Evolutionary conservation across 2,113 vertebrate genomes (phyloP), one percentile per base, ranked within the genome.

Genomic region (Bubo scandiacus): DNA sequence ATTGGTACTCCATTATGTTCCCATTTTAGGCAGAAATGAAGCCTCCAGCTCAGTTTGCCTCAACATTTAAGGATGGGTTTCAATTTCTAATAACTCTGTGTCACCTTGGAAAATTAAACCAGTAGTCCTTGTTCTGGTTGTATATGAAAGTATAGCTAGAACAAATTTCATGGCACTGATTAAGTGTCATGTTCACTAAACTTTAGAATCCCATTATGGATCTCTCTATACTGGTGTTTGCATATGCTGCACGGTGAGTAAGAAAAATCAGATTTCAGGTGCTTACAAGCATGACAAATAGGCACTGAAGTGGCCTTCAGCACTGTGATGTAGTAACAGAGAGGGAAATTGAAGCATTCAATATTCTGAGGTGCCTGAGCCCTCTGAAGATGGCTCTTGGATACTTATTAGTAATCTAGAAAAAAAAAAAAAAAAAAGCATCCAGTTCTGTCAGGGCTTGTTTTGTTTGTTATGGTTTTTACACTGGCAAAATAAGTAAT

Each of bases 271-370:
- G 71, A 91, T 92, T 94, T 90, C 74, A 86, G 93, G 90, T 95
- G 93, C 75, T 94, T 81, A 63, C 58, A 77, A 68, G 87, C 89
- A 86, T 96, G 89, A 96, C 74, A 96, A 88, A 96, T 83, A 86
- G 90, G 71, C 59, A 78, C 89, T 83, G 91, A 88, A 96, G 93
- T 81, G 79, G 81, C 93, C 97, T 97, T 91, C 91, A 95, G 90
- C 85, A 77, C 90, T 51, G 55, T 21, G 92, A 67, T 89, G 59
- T 9, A 67, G 92, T 78, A 92, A 90, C 10, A 0, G 74, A 82
- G 74, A 89, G 81, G 92, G 92, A 96, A 96, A 97, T 95, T 96
- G 92, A 91, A 95, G 73, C 54, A 81, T 94, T 96, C 94, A 80
- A 51, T 91, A 95, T 91, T 94, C 88, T 77, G 62, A 91, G 89